A percentile compares a stretch with the other conserved stretches of the same genome.
Evolutionary conservation across 2,888 invertebrate genomes (phyloP).

Genomic region (Watsonalla binaria): DNA sequence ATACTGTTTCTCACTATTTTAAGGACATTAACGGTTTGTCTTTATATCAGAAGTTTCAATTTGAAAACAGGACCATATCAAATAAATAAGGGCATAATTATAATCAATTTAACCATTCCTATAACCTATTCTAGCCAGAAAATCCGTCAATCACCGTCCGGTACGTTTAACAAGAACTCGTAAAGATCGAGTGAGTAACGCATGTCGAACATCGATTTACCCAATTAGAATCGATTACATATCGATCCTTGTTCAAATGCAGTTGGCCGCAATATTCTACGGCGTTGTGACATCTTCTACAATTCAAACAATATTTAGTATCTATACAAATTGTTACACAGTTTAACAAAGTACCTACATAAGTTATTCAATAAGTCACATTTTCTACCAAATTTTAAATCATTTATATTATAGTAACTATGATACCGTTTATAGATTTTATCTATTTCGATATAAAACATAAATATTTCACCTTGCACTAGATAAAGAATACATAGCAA

Average conservation of each 20-base stretch:
- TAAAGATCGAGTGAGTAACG: conserved; percentile 50
- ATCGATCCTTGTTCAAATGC: conserved; percentile 30
- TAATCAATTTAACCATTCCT: conserved; percentile 15
- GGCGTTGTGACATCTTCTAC: conserved; percentile 53
- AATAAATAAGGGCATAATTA: background rate
- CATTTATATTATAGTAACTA: too few relatives aligned
- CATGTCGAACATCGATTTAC: conserved; percentile 52
- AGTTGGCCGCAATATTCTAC: conserved; percentile 26
- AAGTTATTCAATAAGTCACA: too few relatives aligned
- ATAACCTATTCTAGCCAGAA: conserved; percentile 28
- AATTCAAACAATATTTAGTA: conserved; percentile 29
- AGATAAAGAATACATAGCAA: too few relatives aligned
- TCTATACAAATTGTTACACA: conserved; percentile 17
- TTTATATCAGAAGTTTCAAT: background rate
- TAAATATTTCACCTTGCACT: too few relatives aligned
- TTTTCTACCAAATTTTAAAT: too few relatives aligned
- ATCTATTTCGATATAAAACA: too few relatives aligned
- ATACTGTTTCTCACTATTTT: too few relatives aligned
- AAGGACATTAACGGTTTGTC: too few relatives aligned
- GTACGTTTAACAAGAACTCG: conserved; percentile 38
- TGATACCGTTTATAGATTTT: too few relatives aligned
- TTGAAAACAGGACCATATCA: conserved; percentile 2
- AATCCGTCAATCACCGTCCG: conserved; percentile 41
- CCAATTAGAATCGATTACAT: conserved; percentile 60
- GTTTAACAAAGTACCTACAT: conserved; percentile 11